Conservation (phyloP, 1,140 invertebrate genomes). For the Gryon sp. region DNA sequence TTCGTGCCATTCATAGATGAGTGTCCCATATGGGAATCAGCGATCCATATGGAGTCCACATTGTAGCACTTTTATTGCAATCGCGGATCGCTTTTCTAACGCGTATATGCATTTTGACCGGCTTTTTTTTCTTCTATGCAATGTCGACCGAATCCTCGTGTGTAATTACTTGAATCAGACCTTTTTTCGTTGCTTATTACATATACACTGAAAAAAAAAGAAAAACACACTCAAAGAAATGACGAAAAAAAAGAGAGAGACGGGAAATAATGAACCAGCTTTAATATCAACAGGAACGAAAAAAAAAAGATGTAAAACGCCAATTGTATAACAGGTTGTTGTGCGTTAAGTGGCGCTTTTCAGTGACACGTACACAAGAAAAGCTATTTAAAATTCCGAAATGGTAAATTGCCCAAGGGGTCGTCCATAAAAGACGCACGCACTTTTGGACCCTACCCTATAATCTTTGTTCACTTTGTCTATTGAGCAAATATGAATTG, state of each 20-base stretch:
- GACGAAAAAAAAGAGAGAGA: too few species aligned
- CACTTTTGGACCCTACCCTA: slow-evolving; percentile 49
- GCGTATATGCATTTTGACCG: background rate
- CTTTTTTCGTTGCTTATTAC: slow-evolving; percentile 15
- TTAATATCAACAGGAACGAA: slow-evolving; percentile 31
- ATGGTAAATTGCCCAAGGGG: slow-evolving; percentile 42
- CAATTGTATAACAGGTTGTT: slow-evolving; percentile 43
- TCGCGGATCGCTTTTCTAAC: slow-evolving; percentile 1
- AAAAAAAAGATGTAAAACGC: too few species aligned
- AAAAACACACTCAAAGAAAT: too few species aligned
- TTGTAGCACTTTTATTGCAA: slow-evolving; percentile 7
- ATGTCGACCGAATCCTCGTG: background rate
- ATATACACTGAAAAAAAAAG: slow-evolving; percentile 2
- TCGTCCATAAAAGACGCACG: slow-evolving; percentile 47
- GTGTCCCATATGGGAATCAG: slow-evolving; percentile 33
- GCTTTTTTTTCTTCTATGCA: background rate
- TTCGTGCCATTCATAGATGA: slow-evolving; percentile 11
- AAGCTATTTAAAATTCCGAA: slow-evolving; percentile 50
- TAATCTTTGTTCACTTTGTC: slow-evolving; percentile 49
- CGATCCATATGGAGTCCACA: slow-evolving; percentile 27
- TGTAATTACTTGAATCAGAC: slow-evolving; percentile 31
- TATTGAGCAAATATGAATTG: slow-evolving; percentile 43
- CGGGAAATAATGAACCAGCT: slow-evolving; percentile 10
- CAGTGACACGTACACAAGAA: slow-evolving; percentile 27
- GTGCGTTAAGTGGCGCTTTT: slow-evolving; percentile 33